These are phyloP conservation scores for Tapirus terrestris DNA, from an alignment of 2,113 vertebrate genomes.

Conservation along the genomic window DNA sequence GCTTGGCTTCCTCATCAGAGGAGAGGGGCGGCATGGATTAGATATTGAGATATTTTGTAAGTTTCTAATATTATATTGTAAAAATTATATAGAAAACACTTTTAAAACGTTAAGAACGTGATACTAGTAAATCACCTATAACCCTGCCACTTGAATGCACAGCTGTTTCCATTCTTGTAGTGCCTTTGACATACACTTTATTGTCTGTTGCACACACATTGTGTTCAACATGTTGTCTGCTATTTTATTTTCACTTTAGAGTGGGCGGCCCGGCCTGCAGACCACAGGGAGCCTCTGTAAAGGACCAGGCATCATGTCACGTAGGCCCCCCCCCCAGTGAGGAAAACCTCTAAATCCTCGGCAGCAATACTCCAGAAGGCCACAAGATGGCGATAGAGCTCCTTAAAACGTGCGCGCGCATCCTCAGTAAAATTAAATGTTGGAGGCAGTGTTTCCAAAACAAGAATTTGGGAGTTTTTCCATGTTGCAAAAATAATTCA, in stretches of 20 bases:
- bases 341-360: background rate
- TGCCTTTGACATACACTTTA: background rate
- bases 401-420: background rate
- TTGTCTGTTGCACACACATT: background rate
- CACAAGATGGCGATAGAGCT: background rate
- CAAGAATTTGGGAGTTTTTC: background rate
- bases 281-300: background rate
- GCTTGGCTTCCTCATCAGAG: background rate
- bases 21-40: background rate
- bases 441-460: background rate
- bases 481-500: background rate
- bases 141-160: background rate
- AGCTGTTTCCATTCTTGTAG: background rate
- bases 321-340: accelerated
- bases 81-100: background rate
- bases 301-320: background rate
- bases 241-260: too few species aligned
- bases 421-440: background rate
- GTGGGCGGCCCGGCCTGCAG: background rate
- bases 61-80: background rate
- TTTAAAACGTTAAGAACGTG: background rate
- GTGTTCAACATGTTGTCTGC: background rate
- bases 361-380: background rate
- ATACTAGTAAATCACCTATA: background rate
- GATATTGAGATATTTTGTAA: background rate